Conservation (phyloP, 2,888 invertebrate genomes). For the Brachycybe producta region DNA sequence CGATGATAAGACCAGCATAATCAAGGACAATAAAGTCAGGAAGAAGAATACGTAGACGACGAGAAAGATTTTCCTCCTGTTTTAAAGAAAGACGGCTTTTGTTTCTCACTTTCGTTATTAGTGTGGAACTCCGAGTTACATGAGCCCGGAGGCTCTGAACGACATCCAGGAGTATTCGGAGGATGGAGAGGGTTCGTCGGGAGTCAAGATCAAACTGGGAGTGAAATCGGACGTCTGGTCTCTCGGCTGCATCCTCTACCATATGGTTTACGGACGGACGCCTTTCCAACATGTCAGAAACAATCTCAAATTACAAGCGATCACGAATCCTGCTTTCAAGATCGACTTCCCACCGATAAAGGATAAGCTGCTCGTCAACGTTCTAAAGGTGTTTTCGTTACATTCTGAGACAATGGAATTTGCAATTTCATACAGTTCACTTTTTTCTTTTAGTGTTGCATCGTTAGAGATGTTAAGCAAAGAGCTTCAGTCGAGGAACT, state of each 20-base stretch:
- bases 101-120: slow-evolving; percentile 34
- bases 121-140: slow-evolving; percentile 85
- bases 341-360: slow-evolving; percentile 53
- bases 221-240: slow-evolving; percentile 96
- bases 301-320: slow-evolving; percentile 61
- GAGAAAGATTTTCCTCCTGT: neutral
- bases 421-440: neutral
- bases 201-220: slow-evolving; percentile 52
- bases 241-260: slow-evolving; percentile 88
- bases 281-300: slow-evolving; percentile 75
- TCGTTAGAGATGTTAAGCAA: slow-evolving; percentile 54
- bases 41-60: neutral
- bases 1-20: slow-evolving; percentile 74
- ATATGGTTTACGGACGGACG: slow-evolving; percentile 74
- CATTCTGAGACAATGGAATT: neutral
- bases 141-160: slow-evolving; percentile 79
- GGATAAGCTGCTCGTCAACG: slow-evolving; percentile 43
- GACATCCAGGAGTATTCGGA: slow-evolving; percentile 18
- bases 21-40: slow-evolving; percentile 47
- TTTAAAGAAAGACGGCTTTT: neutral
- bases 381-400: slow-evolving; percentile 36
- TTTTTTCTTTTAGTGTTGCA: slow-evolving; percentile 43
- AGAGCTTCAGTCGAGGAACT: slow-evolving; percentile 64
- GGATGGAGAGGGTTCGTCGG: slow-evolving; percentile 11
- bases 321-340: slow-evolving; percentile 54